phyloP scores from a whole-genome alignment of 2,797 vertebrate genomes.

The Microctenopoma steveboyesi region DNA sequence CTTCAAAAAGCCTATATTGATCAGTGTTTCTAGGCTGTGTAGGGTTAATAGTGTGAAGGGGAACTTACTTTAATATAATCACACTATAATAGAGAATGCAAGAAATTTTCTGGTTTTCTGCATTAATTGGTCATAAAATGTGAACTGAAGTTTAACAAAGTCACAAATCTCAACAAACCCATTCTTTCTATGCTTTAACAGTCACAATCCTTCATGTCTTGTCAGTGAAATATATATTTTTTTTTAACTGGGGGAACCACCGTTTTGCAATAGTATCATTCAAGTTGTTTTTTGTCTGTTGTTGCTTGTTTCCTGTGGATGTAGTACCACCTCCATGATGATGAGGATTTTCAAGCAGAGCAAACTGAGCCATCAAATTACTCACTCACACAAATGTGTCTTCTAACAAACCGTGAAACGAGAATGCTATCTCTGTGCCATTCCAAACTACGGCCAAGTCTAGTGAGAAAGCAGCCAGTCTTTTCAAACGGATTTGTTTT shows the following conservation, averaged over 20 bases:
- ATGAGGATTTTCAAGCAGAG: slow-evolving; percentile 33
- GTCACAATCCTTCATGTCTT: too few relatives aligned
- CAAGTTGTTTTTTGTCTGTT: too few relatives aligned
- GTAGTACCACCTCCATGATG: slow-evolving; percentile 26
- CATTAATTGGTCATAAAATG: too few relatives aligned
- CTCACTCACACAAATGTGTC: slow-evolving; percentile 29
- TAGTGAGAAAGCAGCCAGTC: slow-evolving; percentile 57
- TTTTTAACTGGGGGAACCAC: too few relatives aligned
- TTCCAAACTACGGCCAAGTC: slow-evolving; percentile 56
- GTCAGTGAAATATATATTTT: too few relatives aligned
- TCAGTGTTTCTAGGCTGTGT: slow-evolving; percentile 1
- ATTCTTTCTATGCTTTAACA: too few relatives aligned
- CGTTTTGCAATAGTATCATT: too few relatives aligned
- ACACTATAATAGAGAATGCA: not conserved
- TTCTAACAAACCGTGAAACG: slow-evolving; percentile 55
- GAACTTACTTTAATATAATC: slow-evolving; percentile 1
- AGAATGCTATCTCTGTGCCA: slow-evolving; percentile 71
- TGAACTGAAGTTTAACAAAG: too few relatives aligned
- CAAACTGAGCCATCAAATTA: slow-evolving; percentile 38
- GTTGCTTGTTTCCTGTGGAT: slow-evolving; percentile 1
- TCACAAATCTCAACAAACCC: too few relatives aligned
- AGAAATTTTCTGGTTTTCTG: not conserved
- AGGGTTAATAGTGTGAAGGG: not conserved
- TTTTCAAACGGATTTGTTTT: slow-evolving; percentile 78
- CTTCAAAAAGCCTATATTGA: not conserved